Base-by-base conservation (phyloP, 2,888 invertebrate species). In the Dastarcus helophoroides region DNA sequence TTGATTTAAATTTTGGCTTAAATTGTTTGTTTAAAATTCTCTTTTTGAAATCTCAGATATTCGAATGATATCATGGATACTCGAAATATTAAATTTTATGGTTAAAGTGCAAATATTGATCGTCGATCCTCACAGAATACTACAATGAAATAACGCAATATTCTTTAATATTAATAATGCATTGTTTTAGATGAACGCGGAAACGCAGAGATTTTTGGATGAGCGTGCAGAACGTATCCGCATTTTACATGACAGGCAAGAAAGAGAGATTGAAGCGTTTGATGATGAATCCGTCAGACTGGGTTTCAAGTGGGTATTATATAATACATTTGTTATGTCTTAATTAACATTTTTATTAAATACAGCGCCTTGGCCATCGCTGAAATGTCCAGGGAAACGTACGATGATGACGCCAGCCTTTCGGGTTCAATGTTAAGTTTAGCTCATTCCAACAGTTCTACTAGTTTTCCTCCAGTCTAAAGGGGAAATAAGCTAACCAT, bases 341-440 rank as follows among this genome's bases (percentile, higher is more conserved):
- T 8, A 6, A 6, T 8, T 23, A 8, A n/a, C 6, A 22, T 28
- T 28, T 33, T 19, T 26, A 21, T 29, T 21, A 16, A 10, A 33
- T 69, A 27, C 65, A 89, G 89, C 68, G 85, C 88, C 40, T 69
- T 91, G 67, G 88, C 89, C 51, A 82, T 94, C 59, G 83, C 83
- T 33, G 90, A 91, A 63, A 85, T 86, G 57, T 85, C 89, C 48
- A 77, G 84, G 53, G 88, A 89, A 62, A 76, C 79, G 47, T 88
- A 84, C 67, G 89, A 89, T 49, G 89, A 88, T 61, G 91, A 90
- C 62, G 81, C 81, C 54, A 88, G 89, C 56, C 73, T 91, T 48
- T 89, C 90, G 36, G 93, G 93, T 52, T 91, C 91, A 50, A 86
- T 91, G 83, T 71, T 86, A 55, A 91, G 91, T 67, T 76, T 94